Evolutionary conservation across 2,113 vertebrate species (phyloP), one percentile per base, ranked within the genome.

Genomic region (Bostrychus sinensis): DNA sequence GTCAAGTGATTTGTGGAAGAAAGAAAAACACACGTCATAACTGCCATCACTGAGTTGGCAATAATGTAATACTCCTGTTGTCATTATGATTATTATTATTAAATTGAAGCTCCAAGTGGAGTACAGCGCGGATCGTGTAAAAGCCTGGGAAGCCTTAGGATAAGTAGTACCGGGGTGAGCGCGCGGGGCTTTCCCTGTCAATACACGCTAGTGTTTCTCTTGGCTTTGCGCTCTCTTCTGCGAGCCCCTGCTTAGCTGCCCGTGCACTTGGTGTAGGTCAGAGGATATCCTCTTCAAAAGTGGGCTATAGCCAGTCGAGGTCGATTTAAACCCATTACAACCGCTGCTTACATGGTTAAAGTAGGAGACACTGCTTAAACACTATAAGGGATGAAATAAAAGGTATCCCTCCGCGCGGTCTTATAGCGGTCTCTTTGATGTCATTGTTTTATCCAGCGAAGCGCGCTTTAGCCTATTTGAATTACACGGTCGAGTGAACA

Each of bases 131-230:
- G 38, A 60, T 65, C 23, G 56, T 32, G 60, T 51, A 26, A 17
- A 56, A 60, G 55, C 60, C 34, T 3, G 56, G 70, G 69, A 63
- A 48, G 71, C 77, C 51, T 78, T 54, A 63, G 62, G 56, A 3
- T 38, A 5, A 78, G 66, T 50, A 20, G 25, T 3, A 67, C 14
- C 11, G 45, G 48, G 65, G 32, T 19, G 62, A 25, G 57, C 17
- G n/a, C 19, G 43, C 19, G 1, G 75, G 79, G 78, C 62, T 71
- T 86, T 56, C 76, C 80, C 72, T n/a, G 71, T 72, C 83, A 85
- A 66, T 80, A 78, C 80, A 53, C 51, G 43, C 78, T 62, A 57
- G 60, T 66, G 65, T 72, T 63, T 71, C 67, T 66, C 38, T 43
- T 23, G 36, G 38, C 56, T 66, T 32, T 16, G 19, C 70, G 32